phyloP scores from a whole-genome alignment of 1,140 invertebrate genomes.

The Hormaphis cornu region DNA sequence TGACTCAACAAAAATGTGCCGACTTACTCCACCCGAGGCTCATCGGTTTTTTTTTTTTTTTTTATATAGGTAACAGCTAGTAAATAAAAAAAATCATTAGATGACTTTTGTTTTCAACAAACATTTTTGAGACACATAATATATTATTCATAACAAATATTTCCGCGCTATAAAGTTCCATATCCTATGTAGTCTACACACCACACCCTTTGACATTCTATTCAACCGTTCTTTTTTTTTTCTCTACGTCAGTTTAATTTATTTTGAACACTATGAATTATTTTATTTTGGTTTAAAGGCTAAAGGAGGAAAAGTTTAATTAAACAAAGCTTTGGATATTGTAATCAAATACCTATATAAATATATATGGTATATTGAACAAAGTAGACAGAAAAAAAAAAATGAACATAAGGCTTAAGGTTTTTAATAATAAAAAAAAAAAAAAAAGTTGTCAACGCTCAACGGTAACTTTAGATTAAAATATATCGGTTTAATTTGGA shows the following conservation, averaged over 20 bases:
- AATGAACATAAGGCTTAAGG: neutral
- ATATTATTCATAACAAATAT: too few relatives aligned
- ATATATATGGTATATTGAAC: neutral
- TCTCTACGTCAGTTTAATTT: neutral
- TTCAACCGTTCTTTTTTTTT: neutral
- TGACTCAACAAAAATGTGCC: too few relatives aligned
- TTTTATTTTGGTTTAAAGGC: neutral
- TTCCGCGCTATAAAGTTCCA: too few relatives aligned
- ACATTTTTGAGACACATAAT: too few relatives aligned
- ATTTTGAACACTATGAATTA: neutral
- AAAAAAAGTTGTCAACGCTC: neutral
- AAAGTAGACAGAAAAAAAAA: constrained; percentile 14
- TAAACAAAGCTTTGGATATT: constrained; percentile 17
- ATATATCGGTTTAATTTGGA: constrained; percentile 28
- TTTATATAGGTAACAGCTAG: too few relatives aligned
- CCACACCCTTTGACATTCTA: neutral
- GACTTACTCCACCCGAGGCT: too few relatives aligned
- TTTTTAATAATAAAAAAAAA: neutral
- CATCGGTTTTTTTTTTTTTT: too few relatives aligned
- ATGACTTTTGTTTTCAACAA: too few relatives aligned
- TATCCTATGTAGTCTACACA: neutral
- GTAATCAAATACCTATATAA: neutral
- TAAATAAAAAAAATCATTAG: too few relatives aligned
- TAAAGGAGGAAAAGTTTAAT: neutral
- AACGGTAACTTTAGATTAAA: constrained; percentile 22